Evolutionary conservation across 2,113 vertebrate genomes (phyloP), one percentile per base, ranked within the genome.

Genomic region (Rhynchomys soricoides): DNA sequence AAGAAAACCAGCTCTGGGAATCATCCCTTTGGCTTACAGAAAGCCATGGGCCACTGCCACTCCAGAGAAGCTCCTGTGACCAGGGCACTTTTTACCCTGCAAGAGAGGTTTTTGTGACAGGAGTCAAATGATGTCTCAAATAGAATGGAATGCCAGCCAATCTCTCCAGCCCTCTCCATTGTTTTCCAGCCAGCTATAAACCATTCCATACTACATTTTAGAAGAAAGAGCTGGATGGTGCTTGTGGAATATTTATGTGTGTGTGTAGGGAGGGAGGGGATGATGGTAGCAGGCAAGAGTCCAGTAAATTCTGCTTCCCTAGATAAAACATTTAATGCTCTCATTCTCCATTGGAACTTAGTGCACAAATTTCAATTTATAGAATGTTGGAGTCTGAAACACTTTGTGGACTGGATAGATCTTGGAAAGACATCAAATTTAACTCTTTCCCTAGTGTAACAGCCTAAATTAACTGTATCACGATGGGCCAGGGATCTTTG

Each of bases 31-130:
- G 93, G 87, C 87, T 94, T 81, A 45, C 70, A 78, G 74, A 96
- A 93, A 89, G 79, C 64, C 71, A 93, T 85, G 64, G 88, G 81
- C 85, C 52, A 66, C 68, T 55, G 62, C 45, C 90, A 95, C 87
- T 94, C 71, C 50, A 91, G 64, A 93, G 73, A 90, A 94, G 97
- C 93, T 97, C 59, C 48, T 55, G 2, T 83, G 73, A 93, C 94
- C 94, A 83, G 50, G 45, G 29, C 86, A 98, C 70, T 96, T 97
- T 96, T 85, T 57, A 78, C n/a, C 16, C 88, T 64, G 57, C 89
- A 96, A 85, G 94, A 97, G 74, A 97, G 95, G 98, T 97, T 93
- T 90, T 96, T 95, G 95, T 97, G 95, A 82, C 81, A 93, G 86
- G 96, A 97, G 91, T 97, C 96, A 96, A 74, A 97, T 97, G 83